These are phyloP conservation scores for Heliocidaris tuberculata DNA, from an alignment of 35 echinoderm and acorn worm genomes.

Conservation along the genomic window DNA sequence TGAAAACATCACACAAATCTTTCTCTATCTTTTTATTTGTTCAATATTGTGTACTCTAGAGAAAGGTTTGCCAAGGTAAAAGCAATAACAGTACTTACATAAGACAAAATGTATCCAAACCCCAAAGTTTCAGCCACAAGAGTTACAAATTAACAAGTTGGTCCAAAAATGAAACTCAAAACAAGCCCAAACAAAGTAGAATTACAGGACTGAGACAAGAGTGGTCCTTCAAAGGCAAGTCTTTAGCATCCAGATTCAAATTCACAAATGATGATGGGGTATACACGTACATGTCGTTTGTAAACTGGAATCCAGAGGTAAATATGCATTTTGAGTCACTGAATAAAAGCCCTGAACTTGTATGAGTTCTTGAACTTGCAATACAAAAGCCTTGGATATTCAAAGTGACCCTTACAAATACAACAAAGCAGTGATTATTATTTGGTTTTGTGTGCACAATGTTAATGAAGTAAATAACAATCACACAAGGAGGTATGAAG, in stretches of 20 bases:
- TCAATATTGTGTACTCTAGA: no score
- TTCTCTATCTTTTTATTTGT: no score
- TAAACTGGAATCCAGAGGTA: background rate
- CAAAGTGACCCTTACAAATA: no score
- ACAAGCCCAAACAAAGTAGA: background rate
- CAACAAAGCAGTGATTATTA: no score
- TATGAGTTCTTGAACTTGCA: background rate
- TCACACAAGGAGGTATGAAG: no score
- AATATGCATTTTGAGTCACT: background rate
- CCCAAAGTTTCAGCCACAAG: background rate
- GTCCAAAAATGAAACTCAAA: background rate
- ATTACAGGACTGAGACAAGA: no score
- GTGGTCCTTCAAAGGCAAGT: background rate
- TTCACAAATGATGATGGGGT: background rate
- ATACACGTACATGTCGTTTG: background rate
- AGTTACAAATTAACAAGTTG: background rate
- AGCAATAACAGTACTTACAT: background rate
- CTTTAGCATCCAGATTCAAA: background rate
- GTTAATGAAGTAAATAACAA: no score
- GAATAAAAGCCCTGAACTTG: background rate
- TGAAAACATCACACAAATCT: no score
- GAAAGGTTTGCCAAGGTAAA: background rate
- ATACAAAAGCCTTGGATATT: background rate
- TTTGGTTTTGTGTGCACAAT: no score
- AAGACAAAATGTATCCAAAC: background rate